These are phyloP conservation scores for Zaprionus bogoriensis DNA, from an alignment of 2,888 invertebrate genomes.

Conservation along the genomic window DNA sequence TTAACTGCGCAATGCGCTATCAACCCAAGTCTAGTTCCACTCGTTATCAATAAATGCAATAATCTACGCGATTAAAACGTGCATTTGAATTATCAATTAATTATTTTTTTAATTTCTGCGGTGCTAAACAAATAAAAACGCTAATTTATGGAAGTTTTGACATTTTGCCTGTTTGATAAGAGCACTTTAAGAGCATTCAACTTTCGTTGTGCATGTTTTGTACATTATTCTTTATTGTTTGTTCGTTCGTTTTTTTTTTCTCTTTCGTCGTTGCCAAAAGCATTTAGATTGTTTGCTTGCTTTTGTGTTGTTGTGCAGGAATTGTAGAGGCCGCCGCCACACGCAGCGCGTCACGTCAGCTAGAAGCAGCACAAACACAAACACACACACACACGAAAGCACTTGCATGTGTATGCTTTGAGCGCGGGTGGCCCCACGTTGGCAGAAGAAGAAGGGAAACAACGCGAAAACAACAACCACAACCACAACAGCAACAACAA, in stretches of 20 bases:
- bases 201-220: constrained; percentile 17
- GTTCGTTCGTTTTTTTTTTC: constrained; percentile 22
- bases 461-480: neutral
- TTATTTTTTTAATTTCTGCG: too few relatives aligned
- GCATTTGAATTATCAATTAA: neutral
- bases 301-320: constrained; percentile 19
- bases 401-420: constrained; percentile 5
- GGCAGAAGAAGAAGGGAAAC: constrained; percentile 1
- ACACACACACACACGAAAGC: constrained; percentile 8
- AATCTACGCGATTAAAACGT: neutral
- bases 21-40: neutral
- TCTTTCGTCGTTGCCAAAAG: constrained; percentile 47
- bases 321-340: constrained; percentile 44
- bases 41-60: neutral
- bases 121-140: neutral
- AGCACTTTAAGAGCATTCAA: constrained; percentile 23
- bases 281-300: constrained; percentile 39
- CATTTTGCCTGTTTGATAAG: too few relatives aligned
- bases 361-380: constrained; percentile 32
- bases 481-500: constrained; percentile 7
- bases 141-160: too few relatives aligned
- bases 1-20: neutral
- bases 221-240: constrained; percentile 19
- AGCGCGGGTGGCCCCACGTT: constrained; percentile 57
- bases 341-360: constrained; percentile 59